Percentiles rank a stretch among this genome's conserved stretches.
phyloP scores from a whole-genome alignment of 2,113 vertebrate species.

The Rhegmatorhina hoffmannsi region DNA sequence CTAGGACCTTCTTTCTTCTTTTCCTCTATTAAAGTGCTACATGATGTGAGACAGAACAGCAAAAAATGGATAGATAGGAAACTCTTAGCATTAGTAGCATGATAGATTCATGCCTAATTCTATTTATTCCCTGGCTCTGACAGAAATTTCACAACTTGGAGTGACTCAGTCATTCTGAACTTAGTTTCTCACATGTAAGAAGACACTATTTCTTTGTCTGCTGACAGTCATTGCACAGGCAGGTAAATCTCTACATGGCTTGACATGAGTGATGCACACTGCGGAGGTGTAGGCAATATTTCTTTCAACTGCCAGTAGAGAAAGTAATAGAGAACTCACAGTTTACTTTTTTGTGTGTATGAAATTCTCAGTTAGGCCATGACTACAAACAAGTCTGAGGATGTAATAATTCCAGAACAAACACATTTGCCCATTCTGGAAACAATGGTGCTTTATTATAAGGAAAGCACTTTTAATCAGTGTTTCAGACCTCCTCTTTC shows the following conservation, averaged over 20 bases:
- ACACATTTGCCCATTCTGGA: not conserved
- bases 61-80: not conserved
- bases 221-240: not conserved
- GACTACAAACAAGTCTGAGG: not conserved
- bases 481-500: not conserved
- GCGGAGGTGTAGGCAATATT: not conserved
- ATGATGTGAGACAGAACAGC: not conserved
- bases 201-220: not conserved
- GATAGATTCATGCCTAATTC: not conserved
- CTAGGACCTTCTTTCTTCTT: not conserved
- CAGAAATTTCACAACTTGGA: not conserved
- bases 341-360: not conserved
- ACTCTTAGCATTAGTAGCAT: not conserved
- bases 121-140: not conserved
- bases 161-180: not conserved
- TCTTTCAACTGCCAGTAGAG: not conserved
- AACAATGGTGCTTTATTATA: not conserved
- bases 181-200: not conserved
- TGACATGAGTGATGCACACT: not conserved
- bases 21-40: not conserved
- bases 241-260: not conserved
- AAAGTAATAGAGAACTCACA: not conserved
- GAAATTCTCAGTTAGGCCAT: not conserved
- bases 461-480: not conserved
- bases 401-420: not conserved